Conservation (phyloP, 2,888 invertebrate species). For the Laothoe populi region DNA sequence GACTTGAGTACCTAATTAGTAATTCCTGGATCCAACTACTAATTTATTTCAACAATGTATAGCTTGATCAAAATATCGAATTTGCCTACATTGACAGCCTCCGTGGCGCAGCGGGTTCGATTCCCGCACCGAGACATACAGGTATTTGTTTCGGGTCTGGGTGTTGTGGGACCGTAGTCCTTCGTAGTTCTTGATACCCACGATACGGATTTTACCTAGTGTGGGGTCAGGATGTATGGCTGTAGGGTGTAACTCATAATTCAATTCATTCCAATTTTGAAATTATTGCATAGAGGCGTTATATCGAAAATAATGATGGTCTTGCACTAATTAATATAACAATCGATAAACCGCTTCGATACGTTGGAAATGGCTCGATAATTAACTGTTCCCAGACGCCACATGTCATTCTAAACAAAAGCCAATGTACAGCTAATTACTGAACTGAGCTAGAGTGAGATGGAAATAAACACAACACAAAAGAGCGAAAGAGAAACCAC, state of each 20-base stretch:
- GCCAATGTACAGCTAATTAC: constrained; percentile 79
- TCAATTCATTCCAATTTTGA: neutral
- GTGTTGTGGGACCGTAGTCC: no score
- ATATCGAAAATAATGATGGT: constrained; percentile 34
- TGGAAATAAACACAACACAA: constrained; percentile 31
- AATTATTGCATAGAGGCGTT: neutral
- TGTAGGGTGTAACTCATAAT: no score
- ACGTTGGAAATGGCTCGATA: constrained; percentile 64
- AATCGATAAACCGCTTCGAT: constrained; percentile 60
- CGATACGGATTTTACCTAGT: no score
- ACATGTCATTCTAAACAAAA: constrained; percentile 82
- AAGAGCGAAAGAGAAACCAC: constrained; percentile 49
- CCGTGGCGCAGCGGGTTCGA: no score
- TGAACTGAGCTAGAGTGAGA: constrained; percentile 50
- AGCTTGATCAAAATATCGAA: neutral
- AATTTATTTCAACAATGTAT: neutral
- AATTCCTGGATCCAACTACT: no score
- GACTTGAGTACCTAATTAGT: no score
- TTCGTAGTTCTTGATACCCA: no score
- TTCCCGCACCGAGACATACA: no score
- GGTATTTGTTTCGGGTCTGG: no score
- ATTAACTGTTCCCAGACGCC: constrained; percentile 71
- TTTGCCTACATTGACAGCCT: no score
- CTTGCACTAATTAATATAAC: constrained; percentile 42
- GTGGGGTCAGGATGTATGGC: no score